Evolutionary conservation across 2,888 invertebrate genomes (phyloP).

Genomic region (Pterostichus madidus): DNA sequence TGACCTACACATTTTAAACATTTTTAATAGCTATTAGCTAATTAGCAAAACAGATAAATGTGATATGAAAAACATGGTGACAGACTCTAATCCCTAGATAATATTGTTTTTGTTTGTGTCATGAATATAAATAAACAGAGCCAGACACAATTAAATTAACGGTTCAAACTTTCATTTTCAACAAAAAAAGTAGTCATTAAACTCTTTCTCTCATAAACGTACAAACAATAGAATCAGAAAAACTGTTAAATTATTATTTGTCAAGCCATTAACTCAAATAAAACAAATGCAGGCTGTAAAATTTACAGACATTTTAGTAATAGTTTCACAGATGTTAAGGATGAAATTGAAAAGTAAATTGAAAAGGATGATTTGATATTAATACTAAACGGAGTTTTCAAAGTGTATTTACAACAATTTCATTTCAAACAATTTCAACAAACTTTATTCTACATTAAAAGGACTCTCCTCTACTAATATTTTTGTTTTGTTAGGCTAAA

Average conservation of each 20-base stretch:
- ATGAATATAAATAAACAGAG: slow-evolving; percentile 42
- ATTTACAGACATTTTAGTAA: background rate
- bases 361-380: too few relatives aligned
- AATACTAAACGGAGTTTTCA: too few relatives aligned
- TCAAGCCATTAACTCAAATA: slow-evolving; percentile 9
- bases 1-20: background rate
- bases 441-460: too few relatives aligned
- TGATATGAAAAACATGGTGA: background rate
- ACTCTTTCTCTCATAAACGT: background rate
- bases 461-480: too few relatives aligned
- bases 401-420: too few relatives aligned
- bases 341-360: background rate
- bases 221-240: background rate
- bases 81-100: slow-evolving; percentile 26
- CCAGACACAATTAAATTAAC: slow-evolving; percentile 37
- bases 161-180: slow-evolving; percentile 45
- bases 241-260: slow-evolving; percentile 7
- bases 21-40: background rate
- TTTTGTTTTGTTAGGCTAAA: too few relatives aligned
- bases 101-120: background rate
- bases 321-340: background rate
- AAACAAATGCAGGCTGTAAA: background rate
- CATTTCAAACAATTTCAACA: too few relatives aligned
- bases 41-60: slow-evolving; percentile 22
- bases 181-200: slow-evolving; percentile 9